These are phyloP conservation scores for Melanargia galathea DNA, from an alignment of 2,888 invertebrate genomes.

Conservation along the genomic window DNA sequence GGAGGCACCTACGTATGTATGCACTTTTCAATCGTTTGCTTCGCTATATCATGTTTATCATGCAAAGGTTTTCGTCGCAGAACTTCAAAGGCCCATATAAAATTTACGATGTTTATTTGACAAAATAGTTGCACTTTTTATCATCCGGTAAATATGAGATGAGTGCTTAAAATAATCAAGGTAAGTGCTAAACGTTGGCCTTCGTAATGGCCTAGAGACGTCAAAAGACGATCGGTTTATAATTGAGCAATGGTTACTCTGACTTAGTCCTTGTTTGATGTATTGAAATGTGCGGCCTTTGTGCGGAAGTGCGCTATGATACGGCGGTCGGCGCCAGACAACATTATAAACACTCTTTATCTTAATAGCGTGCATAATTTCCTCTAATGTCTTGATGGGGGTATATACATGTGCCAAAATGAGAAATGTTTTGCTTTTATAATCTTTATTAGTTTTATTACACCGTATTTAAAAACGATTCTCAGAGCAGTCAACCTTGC, in stretches of 20 bases:
- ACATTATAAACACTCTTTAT: constrained; percentile 27
- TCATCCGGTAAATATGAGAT: constrained; percentile 52
- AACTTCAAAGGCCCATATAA: constrained; percentile 35
- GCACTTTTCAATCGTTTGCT: no score
- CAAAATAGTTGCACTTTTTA: constrained; percentile 62
- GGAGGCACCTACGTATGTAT: no score
- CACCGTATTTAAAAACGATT: no score
- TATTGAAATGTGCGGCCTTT: constrained; percentile 22
- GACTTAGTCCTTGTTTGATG: constrained; percentile 41
- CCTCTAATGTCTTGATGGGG: neutral
- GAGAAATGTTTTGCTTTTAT: neutral
- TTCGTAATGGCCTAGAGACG: constrained; percentile 66
- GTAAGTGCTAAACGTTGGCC: constrained; percentile 55
- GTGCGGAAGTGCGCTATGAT: constrained; percentile 29
- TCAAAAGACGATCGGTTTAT: constrained; percentile 56
- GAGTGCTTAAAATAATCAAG: constrained; percentile 64
- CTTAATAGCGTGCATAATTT: constrained; percentile 14
- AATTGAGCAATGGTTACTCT: constrained; percentile 49
- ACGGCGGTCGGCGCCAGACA: constrained; percentile 28
- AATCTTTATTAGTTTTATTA: no score
- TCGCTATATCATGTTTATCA: no score
- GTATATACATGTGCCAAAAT: neutral
- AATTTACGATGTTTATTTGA: constrained; percentile 42
- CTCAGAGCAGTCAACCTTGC: no score
- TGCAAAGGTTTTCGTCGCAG: constrained; percentile 21